Conservation (phyloP, 2,113 vertebrate genomes). For the Brevimyrus niger region DNA sequence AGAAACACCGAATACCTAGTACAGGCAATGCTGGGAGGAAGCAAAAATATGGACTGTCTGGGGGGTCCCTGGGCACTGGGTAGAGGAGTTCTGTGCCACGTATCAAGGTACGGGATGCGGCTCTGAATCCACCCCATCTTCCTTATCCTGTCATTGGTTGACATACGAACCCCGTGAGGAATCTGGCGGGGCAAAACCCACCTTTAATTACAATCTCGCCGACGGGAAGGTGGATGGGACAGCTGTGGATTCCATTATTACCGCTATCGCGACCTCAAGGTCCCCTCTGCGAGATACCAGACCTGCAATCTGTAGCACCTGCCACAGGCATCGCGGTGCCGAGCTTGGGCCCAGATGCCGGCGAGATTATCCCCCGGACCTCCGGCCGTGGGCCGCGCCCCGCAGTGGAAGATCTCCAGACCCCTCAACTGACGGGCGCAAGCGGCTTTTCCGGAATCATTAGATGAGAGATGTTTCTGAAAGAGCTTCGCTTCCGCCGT, state of each 20-base stretch:
- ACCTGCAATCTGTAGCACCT: neutral
- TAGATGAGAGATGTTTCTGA: slow-evolving; percentile 42
- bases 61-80: neutral
- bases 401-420: neutral
- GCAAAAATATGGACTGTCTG: neutral
- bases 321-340: neutral
- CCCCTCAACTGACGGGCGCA: neutral
- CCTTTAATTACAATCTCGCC: neutral
- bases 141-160: neutral
- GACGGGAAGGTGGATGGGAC: neutral
- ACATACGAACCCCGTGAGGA: neutral
- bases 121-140: neutral
- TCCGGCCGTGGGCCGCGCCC: neutral
- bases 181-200: neutral
- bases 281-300: neutral
- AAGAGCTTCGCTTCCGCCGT: slow-evolving; percentile 35
- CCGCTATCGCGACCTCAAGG: neutral
- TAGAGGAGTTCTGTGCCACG: neutral
- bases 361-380: neutral
- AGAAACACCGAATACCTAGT: neutral
- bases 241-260: neutral
- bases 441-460: slow-evolving; percentile 37
- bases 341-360: neutral
- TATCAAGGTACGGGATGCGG: neutral
- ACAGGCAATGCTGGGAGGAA: neutral